Percentiles rank a stretch among this genome's conserved stretches.
These are phyloP conservation scores for Gymnoscelis rufifasciata DNA, from an alignment of 2,888 invertebrate species.

Conservation along the genomic window DNA sequence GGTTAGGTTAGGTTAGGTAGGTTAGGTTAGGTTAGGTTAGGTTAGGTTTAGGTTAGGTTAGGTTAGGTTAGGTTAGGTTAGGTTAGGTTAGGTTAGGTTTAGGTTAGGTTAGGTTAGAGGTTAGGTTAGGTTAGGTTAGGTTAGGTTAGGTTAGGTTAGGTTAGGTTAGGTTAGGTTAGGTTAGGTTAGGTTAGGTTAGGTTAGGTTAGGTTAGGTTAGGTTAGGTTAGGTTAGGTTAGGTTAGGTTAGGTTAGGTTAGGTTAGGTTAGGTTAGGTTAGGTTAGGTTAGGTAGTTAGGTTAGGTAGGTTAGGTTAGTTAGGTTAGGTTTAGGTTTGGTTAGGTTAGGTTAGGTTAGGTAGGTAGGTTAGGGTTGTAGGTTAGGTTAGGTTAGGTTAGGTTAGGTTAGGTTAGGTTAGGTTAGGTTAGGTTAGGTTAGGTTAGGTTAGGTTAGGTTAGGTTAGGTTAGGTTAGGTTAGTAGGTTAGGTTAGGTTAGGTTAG, in stretches of 20 bases:
- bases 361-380: too few species aligned
- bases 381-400: slow-evolving; percentile 31
- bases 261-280: slow-evolving; percentile 16
- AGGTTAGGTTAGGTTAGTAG: slow-evolving; percentile 20
- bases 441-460: slow-evolving; percentile 20
- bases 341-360: slow-evolving; percentile 30
- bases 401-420: slow-evolving; percentile 29
- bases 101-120: too few species aligned
- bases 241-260: slow-evolving; percentile 22
- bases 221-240: slow-evolving; percentile 23
- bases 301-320: slow-evolving; percentile 20
- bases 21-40: slow-evolving; percentile 24
- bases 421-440: slow-evolving; percentile 19
- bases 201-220: slow-evolving; percentile 20
- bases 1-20: slow-evolving; percentile 24
- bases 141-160: slow-evolving; percentile 23
- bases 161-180: slow-evolving; percentile 25
- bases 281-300: slow-evolving; percentile 17
- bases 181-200: slow-evolving; percentile 20
- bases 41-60: slow-evolving; percentile 30
- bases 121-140: slow-evolving; percentile 23
- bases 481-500: slow-evolving; percentile 27
- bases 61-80: slow-evolving; percentile 30
- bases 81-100: slow-evolving; percentile 25
- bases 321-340: slow-evolving; percentile 13